phyloP scores from a whole-genome alignment of 1,140 invertebrate genomes.

The Grapholita molesta region DNA sequence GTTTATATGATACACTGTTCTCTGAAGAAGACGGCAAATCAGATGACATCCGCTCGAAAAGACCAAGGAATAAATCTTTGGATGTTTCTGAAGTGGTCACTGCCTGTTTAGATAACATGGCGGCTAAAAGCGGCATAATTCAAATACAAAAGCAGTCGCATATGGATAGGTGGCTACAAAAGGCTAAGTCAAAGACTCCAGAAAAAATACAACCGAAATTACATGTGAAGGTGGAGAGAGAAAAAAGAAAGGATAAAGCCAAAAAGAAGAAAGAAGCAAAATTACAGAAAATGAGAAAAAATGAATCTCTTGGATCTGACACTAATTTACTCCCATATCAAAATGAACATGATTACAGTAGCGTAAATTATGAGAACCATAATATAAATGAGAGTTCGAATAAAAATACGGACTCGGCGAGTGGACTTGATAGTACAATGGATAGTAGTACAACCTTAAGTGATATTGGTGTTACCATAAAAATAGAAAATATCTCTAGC shows the following conservation, averaged over 20 bases:
- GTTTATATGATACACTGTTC: constrained; percentile 72
- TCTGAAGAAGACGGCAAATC: constrained; percentile 63
- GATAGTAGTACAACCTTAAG: background rate
- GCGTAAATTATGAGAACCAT: constrained; percentile 18
- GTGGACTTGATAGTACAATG: background rate
- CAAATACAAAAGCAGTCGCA: constrained; percentile 72
- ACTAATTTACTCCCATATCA: constrained; percentile 34
- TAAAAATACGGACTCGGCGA: constrained; percentile 7
- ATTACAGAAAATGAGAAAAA: constrained; percentile 26
- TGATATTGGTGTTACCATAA: background rate
- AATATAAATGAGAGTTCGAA: constrained; percentile 18
- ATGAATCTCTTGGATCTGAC: constrained; percentile 40
- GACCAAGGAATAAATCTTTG: constrained; percentile 55
- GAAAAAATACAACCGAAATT: constrained; percentile 56
- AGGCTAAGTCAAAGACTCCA: constrained; percentile 72
- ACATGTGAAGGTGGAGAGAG: constrained; percentile 16
- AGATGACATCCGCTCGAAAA: constrained; percentile 52
- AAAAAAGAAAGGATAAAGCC: constrained; percentile 30
- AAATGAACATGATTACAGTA: constrained; percentile 60
- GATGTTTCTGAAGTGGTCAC: constrained; percentile 70
- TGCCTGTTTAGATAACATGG: constrained; percentile 70
- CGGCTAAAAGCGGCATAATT: constrained; percentile 66
- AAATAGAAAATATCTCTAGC: background rate
- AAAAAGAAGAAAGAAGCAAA: constrained; percentile 34
- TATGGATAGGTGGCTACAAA: constrained; percentile 75